A percentile compares a stretch with the other conserved stretches of the same genome.
These are phyloP conservation scores for Notarius lentiginosus DNA, from an alignment of 2,113 vertebrate species.

Conservation along the genomic window DNA sequence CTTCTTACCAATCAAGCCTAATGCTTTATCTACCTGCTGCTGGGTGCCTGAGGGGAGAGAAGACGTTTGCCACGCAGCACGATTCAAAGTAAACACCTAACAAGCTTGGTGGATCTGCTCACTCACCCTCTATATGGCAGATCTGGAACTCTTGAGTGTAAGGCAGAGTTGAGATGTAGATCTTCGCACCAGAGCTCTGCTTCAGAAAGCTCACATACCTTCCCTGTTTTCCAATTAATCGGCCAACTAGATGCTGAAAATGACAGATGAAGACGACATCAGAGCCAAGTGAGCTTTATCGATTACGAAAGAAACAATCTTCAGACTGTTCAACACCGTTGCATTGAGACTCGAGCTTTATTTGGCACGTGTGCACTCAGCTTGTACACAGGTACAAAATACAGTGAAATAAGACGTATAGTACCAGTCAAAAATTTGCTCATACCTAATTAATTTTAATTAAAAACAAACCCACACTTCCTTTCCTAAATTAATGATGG, in stretches of 20 bases:
- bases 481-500: no score
- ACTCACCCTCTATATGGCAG: constrained; percentile 95
- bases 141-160: constrained; percentile 93
- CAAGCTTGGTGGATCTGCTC: background rate
- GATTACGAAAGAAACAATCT: background rate
- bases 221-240: constrained; percentile 93
- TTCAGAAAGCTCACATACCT: constrained; percentile 91
- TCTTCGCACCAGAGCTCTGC: constrained; percentile 93
- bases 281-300: background rate
- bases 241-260: constrained; percentile 86
- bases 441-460: no score
- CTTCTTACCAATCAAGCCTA: constrained; percentile 91
- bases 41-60: constrained; percentile 74
- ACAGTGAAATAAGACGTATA: background rate
- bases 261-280: constrained; percentile 7
- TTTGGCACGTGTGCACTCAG: background rate
- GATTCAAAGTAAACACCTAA: background rate
- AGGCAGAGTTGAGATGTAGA: constrained; percentile 92
- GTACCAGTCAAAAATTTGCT: no score
- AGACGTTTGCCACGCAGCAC: background rate
- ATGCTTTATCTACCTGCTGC: constrained; percentile 89
- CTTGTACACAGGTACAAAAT: background rate
- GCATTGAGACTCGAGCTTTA: no score
- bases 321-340: background rate
- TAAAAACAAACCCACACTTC: no score